phyloP scores from a whole-genome alignment of 2,888 invertebrate species.

The Zygogramma bicolorata region DNA sequence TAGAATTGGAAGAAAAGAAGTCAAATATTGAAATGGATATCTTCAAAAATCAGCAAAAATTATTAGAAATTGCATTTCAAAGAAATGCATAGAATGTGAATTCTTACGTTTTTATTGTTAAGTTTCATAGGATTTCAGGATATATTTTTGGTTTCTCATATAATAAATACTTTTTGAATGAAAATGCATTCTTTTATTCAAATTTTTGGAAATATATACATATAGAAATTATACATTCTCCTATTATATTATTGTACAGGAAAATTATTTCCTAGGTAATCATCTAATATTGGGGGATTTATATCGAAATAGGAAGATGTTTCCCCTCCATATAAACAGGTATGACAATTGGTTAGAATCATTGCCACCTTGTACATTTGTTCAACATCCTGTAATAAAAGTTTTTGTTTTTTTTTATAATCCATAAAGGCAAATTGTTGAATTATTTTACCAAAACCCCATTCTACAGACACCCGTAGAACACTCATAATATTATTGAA shows the following conservation, averaged over 20 bases:
- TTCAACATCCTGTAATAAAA: slow-evolving; percentile 36
- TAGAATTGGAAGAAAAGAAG: slow-evolving; percentile 1
- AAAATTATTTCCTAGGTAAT: slow-evolving; percentile 23
- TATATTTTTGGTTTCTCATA: neutral
- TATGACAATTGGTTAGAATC: slow-evolving; percentile 39
- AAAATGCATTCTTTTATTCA: neutral
- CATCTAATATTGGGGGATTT: slow-evolving; percentile 29
- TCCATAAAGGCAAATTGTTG: slow-evolving; percentile 44
- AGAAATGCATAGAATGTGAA: neutral
- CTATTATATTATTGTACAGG: neutral
- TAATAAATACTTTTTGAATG: neutral
- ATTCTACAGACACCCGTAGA: no score
- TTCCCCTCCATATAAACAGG: slow-evolving; percentile 35
- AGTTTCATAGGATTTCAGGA: neutral
- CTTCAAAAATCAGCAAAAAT: no score
- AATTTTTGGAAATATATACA: neutral
- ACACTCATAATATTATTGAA: no score
- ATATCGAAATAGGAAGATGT: slow-evolving; percentile 25
- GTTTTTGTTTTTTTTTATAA: slow-evolving; percentile 46
- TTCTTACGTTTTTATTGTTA: neutral
- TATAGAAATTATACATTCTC: neutral
- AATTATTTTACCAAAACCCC: no score
- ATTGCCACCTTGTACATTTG: slow-evolving; percentile 30
- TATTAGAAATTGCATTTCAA: neutral
- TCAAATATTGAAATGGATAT: slow-evolving; percentile 9